Evolutionary conservation across 2,797 vertebrate genomes (phyloP), one percentile per base, ranked within the genome.

Genomic region (Halcyon chelicuti): DNA sequence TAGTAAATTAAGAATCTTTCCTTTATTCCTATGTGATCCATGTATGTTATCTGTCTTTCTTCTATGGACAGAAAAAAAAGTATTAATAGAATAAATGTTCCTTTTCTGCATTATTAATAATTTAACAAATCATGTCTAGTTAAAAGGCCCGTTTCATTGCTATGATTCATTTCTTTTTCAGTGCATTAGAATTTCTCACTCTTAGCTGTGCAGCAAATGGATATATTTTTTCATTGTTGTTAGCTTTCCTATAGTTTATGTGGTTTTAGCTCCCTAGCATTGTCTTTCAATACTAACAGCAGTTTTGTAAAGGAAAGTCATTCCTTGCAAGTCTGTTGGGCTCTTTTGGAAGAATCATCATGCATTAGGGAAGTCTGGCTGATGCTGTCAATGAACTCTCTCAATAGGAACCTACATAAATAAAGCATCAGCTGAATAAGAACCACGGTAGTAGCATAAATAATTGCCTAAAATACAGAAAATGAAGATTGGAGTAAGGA

Each of bases 41-140:
- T 90, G 62, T 86, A 93, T 93, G 86, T 93, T 93, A 75, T 86
- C 82, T 77, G 74, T 9, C 85, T 91, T 95, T 83, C 70, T 78
- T 94, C 93, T 93, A 73, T 94, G 88, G 86, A 52, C 88, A 96
- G 83, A 88, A 87, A 33, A 11, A 82, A 39, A 79, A 86, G 66
- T 94, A 95, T 96, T 96, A 96, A 93, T 95, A 95, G 92, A 86
- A 96, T 86, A 94, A 82, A 84, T 88, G 55, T 94, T 94, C 83
- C 44, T 96, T 97, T 94, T 97, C 77, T 84, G 47, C 52, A 76
- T 67, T 90, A 92, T 96, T 92, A 96, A 95, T 96, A 96, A 95
- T 96, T 96, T 86, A 96, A 84, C 86, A 88, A 93, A 92, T 78
- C 35, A 78, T 28, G 74, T 96, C 90, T 96, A 94, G 95, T 96